phyloP scores from a whole-genome alignment of 2,888 invertebrate species.

The Lithodes maja region DNA sequence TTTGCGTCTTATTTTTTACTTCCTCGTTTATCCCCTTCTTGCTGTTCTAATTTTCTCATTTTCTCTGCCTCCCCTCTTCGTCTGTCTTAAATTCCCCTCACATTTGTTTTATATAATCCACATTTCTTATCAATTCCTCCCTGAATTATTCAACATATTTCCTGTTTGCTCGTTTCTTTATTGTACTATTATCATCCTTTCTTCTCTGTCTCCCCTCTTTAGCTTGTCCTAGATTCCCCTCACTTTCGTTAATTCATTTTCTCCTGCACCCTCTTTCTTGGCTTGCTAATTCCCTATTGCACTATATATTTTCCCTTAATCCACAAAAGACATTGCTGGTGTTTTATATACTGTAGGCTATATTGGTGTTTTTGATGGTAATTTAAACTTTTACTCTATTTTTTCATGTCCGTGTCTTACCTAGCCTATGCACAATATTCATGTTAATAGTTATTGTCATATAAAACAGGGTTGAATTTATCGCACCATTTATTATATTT shows the following conservation, averaged over 20 bases:
- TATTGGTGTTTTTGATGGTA: no score
- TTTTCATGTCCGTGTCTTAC: no score
- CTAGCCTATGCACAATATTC: no score
- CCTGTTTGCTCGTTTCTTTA: not conserved
- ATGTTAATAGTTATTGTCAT: no score
- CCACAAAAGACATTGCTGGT: no score
- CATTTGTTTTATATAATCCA: no score
- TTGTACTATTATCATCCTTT: not conserved
- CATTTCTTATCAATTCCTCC: not conserved
- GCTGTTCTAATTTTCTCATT: not conserved
- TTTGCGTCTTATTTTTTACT: not conserved
- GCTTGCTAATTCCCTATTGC: no score
- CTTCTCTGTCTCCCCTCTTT: not conserved
- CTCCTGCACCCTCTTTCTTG: not conserved
- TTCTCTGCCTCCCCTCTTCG: not conserved
- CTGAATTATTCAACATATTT: not conserved
- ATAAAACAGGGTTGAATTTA: no score
- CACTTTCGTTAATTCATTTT: not conserved
- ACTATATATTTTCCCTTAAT: no score
- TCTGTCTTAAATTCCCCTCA: not conserved
- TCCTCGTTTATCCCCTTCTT: not conserved
- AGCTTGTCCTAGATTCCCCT: not conserved
- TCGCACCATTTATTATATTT: no score
- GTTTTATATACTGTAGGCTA: no score
- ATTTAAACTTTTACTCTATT: no score